Base-by-base conservation (phyloP, 2,888 invertebrate genomes). In the Cryptus viduatorius region DNA sequence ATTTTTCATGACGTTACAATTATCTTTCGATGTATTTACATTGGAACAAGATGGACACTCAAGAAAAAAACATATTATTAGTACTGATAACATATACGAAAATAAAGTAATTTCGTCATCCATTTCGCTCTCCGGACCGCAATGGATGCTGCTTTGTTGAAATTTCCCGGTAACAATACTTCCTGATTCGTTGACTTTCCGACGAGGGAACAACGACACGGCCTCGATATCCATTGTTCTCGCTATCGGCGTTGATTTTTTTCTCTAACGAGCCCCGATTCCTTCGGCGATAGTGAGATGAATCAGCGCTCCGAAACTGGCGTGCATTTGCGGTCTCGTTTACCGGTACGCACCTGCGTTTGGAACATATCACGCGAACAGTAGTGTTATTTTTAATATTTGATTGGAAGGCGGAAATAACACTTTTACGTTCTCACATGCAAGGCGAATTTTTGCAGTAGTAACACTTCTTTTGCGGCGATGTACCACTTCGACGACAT, bases 401-500 rank as follows among this genome's bases (percentile, higher is more conserved):
- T 8, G 12, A 46, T n/a, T 16, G 14, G 10, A 5, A 37, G n/a
- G 14, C 7, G 37, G 0, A 68, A 69, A 19, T 53, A 65, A 10
- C 44, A 50, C 53, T 42, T 50, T 59, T 24, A 3, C 19, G 14
- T 50, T 53, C 78, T 86, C 68, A 91, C 92, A 78, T 77, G 88
- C 92, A 92, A 1, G 92, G 91, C 42, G 86, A 88, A 76, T 42
- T 89, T 88, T 92, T 92, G 86, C 92, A 92, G 69, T 91, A 91
- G 80, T 89, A 92, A 84, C 92, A 92, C 50, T 90, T 92, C 46
- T 81, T 88, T n/a, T 76, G 77, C 1, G 42, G 83, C 1, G 86
- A 71, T 73, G 19, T 7, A 16, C 85, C 86, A 4, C 29, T 67
- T 69, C 75, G 88, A 31, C 83, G 85, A 71, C 91, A 91, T 50